Conservation (phyloP, 2,888 invertebrate species). For the Mythimna loreyi region DNA sequence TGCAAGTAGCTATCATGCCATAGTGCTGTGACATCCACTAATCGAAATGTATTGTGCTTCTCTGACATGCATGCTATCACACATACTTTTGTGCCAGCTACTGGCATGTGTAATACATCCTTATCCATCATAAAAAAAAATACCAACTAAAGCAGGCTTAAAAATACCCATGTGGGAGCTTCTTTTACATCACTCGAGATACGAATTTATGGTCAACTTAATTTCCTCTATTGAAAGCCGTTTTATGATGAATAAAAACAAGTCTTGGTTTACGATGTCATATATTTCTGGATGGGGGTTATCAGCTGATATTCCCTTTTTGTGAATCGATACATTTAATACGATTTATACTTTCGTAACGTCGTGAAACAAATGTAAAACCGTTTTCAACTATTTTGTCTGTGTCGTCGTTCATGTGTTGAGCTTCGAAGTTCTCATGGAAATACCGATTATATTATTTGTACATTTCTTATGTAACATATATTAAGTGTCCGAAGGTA, state of each 20-base stretch:
- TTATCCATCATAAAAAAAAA: no score
- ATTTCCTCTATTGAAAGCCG: constrained; percentile 76
- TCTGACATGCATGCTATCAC: no score
- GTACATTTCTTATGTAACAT: constrained; percentile 24
- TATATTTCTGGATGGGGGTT: constrained; percentile 73
- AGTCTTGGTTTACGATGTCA: constrained; percentile 75
- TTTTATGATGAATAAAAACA: constrained; percentile 80
- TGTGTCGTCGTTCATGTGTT: constrained; percentile 15
- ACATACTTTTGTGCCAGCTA: no score
- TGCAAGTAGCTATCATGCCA: no score
- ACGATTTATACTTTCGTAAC: constrained; percentile 57
- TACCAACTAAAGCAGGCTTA: constrained; percentile 35
- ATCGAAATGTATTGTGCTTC: no score
- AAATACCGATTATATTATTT: constrained; percentile 34
- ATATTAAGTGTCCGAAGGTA: constrained; percentile 24
- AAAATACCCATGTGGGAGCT: constrained; percentile 53
- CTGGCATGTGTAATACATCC: no score
- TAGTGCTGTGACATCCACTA: no score
- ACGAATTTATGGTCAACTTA: constrained; percentile 73
- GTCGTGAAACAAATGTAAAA: constrained; percentile 32
- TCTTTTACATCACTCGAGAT: constrained; percentile 58
- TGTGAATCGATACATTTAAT: constrained; percentile 69
- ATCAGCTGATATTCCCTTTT: constrained; percentile 67
- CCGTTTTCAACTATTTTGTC: constrained; percentile 24
- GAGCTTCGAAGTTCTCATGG: constrained; percentile 18